A percentile compares a stretch with the other conserved stretches of the same genome.
Evolutionary conservation across 2,113 vertebrate species (phyloP).

Genomic region (Pan paniscus): DNA sequence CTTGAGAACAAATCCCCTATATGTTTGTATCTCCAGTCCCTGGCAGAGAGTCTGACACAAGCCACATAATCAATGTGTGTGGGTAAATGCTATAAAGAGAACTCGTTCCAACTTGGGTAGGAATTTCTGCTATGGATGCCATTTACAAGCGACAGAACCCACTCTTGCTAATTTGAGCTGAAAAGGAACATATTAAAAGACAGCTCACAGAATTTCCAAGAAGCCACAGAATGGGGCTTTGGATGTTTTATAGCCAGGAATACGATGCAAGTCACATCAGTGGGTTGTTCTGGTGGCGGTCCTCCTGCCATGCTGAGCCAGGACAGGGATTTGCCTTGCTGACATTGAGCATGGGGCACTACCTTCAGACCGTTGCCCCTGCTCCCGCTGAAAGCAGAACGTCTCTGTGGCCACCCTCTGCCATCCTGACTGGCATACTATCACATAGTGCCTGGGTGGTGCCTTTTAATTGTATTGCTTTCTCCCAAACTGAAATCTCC

Average conservation of each 20-base stretch:
- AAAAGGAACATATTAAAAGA: slow-evolving; percentile 11
- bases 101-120: neutral
- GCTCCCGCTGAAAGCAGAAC: neutral
- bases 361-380: no score
- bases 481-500: neutral
- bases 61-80: neutral
- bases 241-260: neutral
- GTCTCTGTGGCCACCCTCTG: neutral
- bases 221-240: neutral
- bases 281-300: neutral
- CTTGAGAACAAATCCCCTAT: neutral
- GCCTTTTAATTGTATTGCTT: neutral
- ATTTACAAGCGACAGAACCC: slow-evolving; percentile 4
- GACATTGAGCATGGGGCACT: fast-evolving
- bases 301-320: neutral
- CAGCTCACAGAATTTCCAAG: slow-evolving; percentile 21
- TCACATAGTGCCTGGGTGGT: neutral
- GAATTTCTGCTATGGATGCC: neutral
- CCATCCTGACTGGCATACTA: neutral
- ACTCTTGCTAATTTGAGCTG: slow-evolving; percentile 15
- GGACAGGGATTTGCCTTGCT: neutral
- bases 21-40: neutral
- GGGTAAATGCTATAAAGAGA: neutral
- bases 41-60: neutral
- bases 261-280: neutral